Evolutionary conservation across 1,140 invertebrate species (phyloP), one percentile per base, ranked within the genome.

Genomic region (Drosophila pseudoananassae): DNA sequence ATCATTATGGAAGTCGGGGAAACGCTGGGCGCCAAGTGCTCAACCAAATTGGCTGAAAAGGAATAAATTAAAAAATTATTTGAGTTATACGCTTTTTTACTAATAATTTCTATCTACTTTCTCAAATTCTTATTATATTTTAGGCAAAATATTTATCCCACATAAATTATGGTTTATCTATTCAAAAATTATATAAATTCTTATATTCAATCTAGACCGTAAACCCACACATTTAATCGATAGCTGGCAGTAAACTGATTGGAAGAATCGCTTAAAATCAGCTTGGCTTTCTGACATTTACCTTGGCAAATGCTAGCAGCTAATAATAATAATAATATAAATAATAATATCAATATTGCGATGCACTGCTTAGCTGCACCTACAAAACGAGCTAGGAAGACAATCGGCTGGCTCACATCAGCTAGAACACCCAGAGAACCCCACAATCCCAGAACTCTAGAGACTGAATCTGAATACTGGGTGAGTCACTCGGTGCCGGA

Each of bases 1-100:
- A 91, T 91, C 90, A 91, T 88, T 68, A 40, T 63, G 59, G 4
- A 8, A 64, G 51, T 60, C 33, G 15, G 38, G 33, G 31, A 12
- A 25, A 55, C 25, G 25, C 43, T 15, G n/a, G 27, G 65, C 51
- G 46, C 17, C 27, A 52, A 23, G 8, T 14, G 47, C 51, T 43
- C 38, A 51, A 51, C 46, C 27, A 33, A n/a, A 51, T 4, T 51
- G 7, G 51, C 81, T 83, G 60, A 0, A 82, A 74, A 82, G 9
- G 9, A 36, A 60, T 61, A 50, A 53, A 4, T 43, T 27, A 23
- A 1, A 8, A 65, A 51, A 50, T 15, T 55, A 49, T 7, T 45
- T 45, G 8, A 45, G 10, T 3, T 43, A 43, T 38, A 4, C 20
- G 27, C 27, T 1, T 29, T 29, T 29, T 29, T 29, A 8, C 27